Base-by-base conservation (phyloP, 2,113 vertebrate species). In the Nerophis lumbriciformis region DNA sequence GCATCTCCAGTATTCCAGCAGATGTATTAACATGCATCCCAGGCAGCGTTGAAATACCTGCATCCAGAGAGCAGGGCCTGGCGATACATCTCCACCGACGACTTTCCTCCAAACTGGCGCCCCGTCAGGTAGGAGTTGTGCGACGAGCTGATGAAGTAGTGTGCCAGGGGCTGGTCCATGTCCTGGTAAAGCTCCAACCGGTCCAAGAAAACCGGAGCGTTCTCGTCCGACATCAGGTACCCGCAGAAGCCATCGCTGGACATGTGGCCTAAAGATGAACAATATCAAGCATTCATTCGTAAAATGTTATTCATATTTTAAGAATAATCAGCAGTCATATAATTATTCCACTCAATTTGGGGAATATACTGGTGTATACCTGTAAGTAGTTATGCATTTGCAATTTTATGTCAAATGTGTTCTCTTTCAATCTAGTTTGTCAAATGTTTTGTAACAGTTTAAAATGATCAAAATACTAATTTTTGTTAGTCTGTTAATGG, bases 141-240 rank as follows among this genome's bases (percentile, higher is more conserved):
- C 49, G 96, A 99, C 50, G 97, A 99, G 73, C 94, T 96, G 85
- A 99, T 98, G 77, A 98, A 96, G 83, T 99, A 99, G 78, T 99
- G 97, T 61, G 94, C 94, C 81, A 99, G 85, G 0, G 96, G 86
- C 37, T 99, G 97, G 47, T 99, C 97, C 97, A 99, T 99, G 58
- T 99, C 97, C 82, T 99, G 97, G 85, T 96, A 98, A 14, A 96
- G 84, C 76, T 98, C 96, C 83, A 99, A 86, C 5, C 93, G 93
- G 75, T 99, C 97, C 74, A 99, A 78, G 78, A 97, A 99, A 81
- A 99, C 94, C 0, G 97, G 96, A 0, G 97, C 96, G 9, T 99
- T 99, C 85, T 99, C 96, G 59, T 99, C 95, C 21, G 96, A 99
- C 97, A 99, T 99, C 83, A 99, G 85, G 61, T 99, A 99, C 65